Base-by-base conservation (phyloP, 2,888 invertebrate species). In the Hipparchia sbordonii region DNA sequence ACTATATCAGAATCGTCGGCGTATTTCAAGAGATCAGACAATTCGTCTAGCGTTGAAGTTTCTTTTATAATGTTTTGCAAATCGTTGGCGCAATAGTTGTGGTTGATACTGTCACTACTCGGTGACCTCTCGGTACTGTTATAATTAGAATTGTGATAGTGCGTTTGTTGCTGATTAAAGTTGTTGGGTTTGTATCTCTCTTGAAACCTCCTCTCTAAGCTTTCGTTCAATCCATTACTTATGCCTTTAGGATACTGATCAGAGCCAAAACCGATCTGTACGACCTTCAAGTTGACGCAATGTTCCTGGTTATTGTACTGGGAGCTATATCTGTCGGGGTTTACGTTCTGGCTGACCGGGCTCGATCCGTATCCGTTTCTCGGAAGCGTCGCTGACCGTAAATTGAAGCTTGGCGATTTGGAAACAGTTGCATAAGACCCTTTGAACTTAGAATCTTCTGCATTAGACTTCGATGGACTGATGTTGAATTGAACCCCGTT, bases 1-100 rank as follows among this genome's bases (percentile, higher is more conserved):
- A 90, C 88, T 76, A 94, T 95, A 70, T 95, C 95, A 51, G 97
- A 96, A 84, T 97, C 97, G 79, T 97, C 97, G 56, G 96, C 96
- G 81, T 96, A 96, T 79, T 96, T 95, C 72, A 96, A 87, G 2
- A 96, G 89, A 86, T 96, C 96, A 3, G 96, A 96, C 1, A 96
- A 88, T 83, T 97, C 97, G 79, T 96, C 96, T 57, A 96, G 86
- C 70, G 96, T 96, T 56, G 95, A 95, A 69, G 95, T 95, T 83
- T 92, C 95, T 84, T 90, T 87, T 84, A 89, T 90, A 39, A 91
- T 87, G 74, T 87, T 93, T 77, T 90, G 93, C 90, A 92, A 90
- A 33, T 93, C 92, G 70, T 83, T 91, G 7, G 91, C 80, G 77
- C 90, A 90, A 77, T 91, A 93, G 78, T 92, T 92, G 76, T 93